Evolutionary conservation across 2,113 vertebrate genomes (phyloP).

Genomic region (Chaenogobius annularis): DNA sequence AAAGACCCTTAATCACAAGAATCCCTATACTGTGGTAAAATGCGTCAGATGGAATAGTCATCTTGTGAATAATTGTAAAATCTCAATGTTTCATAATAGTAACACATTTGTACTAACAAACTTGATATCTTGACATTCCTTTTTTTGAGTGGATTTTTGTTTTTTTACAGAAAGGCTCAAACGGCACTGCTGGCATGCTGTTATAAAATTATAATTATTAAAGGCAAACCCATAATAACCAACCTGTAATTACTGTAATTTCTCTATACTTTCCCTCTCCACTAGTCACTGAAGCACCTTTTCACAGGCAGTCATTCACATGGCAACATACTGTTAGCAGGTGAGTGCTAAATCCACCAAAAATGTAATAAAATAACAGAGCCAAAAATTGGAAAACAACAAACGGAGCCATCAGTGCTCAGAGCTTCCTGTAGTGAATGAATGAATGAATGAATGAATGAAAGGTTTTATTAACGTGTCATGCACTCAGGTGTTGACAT

Average conservation of each 20-base stretch:
- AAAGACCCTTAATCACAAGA: no score
- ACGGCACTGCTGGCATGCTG: neutral
- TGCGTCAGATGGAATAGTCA: no score
- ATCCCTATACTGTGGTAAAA: no score
- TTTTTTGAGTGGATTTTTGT: no score
- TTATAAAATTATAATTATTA: slow-evolving; percentile 12
- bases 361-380: slow-evolving; percentile 4
- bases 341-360: neutral
- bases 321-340: neutral
- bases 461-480: no score
- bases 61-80: no score
- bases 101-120: no score
- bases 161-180: neutral
- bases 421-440: neutral
- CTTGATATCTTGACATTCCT: no score
- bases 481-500: no score
- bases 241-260: slow-evolving; percentile 16
- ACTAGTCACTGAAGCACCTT: slow-evolving; percentile 17
- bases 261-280: slow-evolving; percentile 14
- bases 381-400: neutral
- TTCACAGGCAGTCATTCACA: slow-evolving; percentile 35
- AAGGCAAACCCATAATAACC: slow-evolving; percentile 16
- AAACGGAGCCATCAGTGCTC: neutral
- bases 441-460: no score
- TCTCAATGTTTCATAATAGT: no score